Conservation (phyloP, 2,888 invertebrate genomes). For the Oxystoma pomonae region DNA sequence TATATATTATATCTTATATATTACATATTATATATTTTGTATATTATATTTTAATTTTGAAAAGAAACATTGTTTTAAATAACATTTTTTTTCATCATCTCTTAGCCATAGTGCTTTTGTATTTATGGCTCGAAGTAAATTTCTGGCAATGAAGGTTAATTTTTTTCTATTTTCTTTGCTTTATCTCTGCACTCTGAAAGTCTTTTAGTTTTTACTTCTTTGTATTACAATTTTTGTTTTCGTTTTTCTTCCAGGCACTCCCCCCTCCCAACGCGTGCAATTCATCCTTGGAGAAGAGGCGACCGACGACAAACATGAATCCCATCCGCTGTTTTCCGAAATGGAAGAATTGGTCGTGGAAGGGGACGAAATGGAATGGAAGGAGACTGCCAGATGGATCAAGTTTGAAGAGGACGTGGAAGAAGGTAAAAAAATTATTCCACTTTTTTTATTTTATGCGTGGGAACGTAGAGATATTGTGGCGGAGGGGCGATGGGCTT, state of each 20-base stretch:
- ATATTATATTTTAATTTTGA: background rate
- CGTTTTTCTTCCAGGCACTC: slow-evolving; percentile 63
- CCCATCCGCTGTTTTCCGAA: slow-evolving; percentile 95
- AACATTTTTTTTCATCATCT: no score
- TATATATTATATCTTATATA: background rate
- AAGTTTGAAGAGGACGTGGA: slow-evolving; percentile 98
- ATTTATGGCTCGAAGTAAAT: no score
- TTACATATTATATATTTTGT: background rate
- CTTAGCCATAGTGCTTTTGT: no score
- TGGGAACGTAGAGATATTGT: no score
- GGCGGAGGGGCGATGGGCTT: no score
- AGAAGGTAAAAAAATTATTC: slow-evolving; percentile 69
- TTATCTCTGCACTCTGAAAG: no score
- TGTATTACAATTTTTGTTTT: background rate
- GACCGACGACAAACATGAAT: slow-evolving; percentile 74
- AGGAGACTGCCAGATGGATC: slow-evolving; percentile 96
- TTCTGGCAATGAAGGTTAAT: no score
- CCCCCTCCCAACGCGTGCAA: slow-evolving; percentile 94
- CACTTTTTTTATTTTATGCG: no score
- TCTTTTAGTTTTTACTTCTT: no score
- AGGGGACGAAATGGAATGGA: slow-evolving; percentile 85
- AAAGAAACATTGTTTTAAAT: no score
- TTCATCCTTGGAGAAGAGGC: slow-evolving; percentile 94
- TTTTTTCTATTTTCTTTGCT: no score
- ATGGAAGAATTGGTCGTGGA: slow-evolving; percentile 91